phyloP scores from a whole-genome alignment of 92 coral and sea anemone genomes.

The Umimayanthus kanabou region DNA sequence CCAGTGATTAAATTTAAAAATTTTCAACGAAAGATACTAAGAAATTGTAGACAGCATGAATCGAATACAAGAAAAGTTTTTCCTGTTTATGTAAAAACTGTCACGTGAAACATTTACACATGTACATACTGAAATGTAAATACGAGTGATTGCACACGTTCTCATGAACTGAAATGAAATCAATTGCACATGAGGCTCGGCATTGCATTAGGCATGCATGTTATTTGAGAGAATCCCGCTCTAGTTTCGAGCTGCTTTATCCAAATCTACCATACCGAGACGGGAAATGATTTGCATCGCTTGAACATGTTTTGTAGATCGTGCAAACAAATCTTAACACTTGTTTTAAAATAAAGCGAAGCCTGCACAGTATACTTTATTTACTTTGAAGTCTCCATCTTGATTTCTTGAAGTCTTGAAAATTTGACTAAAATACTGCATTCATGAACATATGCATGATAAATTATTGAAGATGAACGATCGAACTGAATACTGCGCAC shows the following conservation, averaged over 20 bases:
- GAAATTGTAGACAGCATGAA: no score
- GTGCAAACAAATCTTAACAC: neutral
- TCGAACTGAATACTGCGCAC: neutral
- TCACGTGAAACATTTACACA: neutral
- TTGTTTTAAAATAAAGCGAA: neutral
- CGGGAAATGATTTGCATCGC: neutral
- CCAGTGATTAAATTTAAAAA: no score
- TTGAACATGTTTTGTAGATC: neutral
- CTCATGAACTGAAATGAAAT: no score
- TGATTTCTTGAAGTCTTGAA: neutral
- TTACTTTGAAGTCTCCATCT: neutral
- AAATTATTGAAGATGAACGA: no score
- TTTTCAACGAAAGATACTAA: no score
- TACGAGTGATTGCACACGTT: neutral
- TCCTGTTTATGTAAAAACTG: neutral
- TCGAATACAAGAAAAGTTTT: no score
- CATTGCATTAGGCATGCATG: neutral
- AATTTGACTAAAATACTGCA: neutral
- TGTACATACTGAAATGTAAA: neutral
- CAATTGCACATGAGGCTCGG: no score
- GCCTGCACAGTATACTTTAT: neutral
- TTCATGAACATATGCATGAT: neutral
- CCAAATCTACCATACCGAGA: no score
- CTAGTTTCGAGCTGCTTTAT: neutral
- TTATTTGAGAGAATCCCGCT: neutral